A percentile compares a stretch with the other conserved stretches of the same genome.
Conservation (phyloP, 2,888 invertebrate species). For the Hymenopus coronatus region DNA sequence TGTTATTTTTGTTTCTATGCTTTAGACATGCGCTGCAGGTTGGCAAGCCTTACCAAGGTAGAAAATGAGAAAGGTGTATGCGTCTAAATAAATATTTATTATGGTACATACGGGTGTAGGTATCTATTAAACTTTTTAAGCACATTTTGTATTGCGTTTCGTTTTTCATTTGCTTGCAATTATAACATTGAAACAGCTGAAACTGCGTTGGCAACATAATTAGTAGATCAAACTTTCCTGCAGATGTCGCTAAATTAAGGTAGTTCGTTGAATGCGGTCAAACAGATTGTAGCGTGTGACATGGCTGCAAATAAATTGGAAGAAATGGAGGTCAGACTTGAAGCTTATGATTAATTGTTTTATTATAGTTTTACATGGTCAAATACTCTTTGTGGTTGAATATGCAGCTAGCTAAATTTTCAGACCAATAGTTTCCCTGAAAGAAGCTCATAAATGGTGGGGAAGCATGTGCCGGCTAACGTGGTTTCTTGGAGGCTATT, state of each 20-base stretch:
- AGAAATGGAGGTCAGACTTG: constrained; percentile 54
- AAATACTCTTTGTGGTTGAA: not conserved
- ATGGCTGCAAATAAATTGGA: constrained; percentile 62
- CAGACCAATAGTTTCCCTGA: not conserved
- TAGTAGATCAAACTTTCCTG: not conserved
- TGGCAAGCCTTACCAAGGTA: not conserved
- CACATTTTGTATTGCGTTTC: not conserved
- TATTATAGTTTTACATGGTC: constrained; percentile 28
- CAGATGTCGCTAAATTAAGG: constrained; percentile 9
- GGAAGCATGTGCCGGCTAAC: not conserved
- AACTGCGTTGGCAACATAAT: not conserved
- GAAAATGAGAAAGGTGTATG: not conserved
- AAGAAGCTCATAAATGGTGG: not conserved
- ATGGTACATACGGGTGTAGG: not conserved
- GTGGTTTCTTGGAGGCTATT: not conserved
- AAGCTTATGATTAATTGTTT: constrained; percentile 36
- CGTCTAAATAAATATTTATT: not conserved
- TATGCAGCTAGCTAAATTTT: not conserved
- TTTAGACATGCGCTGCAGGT: not conserved
- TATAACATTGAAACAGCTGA: not conserved
- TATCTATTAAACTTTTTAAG: no score
- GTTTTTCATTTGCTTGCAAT: not conserved
- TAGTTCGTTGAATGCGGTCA: constrained; percentile 3
- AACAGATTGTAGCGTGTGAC: constrained; percentile 44
- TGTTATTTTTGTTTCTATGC: not conserved